phyloP scores from a whole-genome alignment of 2,797 vertebrate species.

The Betta splendens region DNA sequence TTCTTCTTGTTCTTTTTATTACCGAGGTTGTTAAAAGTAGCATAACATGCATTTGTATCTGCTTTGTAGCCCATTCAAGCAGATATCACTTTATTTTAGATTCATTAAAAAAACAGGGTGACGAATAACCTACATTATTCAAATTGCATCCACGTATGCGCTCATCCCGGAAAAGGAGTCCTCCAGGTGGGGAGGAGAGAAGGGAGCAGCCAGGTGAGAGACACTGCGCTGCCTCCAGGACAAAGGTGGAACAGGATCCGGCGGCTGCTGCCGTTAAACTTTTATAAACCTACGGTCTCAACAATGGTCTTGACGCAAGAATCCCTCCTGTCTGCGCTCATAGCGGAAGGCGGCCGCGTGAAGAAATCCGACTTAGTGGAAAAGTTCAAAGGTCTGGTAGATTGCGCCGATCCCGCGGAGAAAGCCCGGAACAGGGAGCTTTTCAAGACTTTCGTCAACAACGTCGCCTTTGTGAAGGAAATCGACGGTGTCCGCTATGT shows the following conservation, averaged over 20 bases:
- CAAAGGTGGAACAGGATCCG: conserved; percentile 2
- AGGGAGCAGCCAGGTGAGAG: conserved; percentile 44
- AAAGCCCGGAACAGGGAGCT: conserved; percentile 81
- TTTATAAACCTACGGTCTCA: neutral
- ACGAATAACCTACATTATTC: conserved; percentile 54
- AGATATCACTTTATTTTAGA: neutral
- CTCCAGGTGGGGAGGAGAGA: conserved; percentile 52
- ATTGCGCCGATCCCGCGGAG: conserved; percentile 74
- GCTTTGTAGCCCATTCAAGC: too few species aligned
- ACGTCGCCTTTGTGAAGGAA: conserved; percentile 85
- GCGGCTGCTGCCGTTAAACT: neutral
- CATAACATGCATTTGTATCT: too few species aligned
- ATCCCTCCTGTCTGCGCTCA: conserved; percentile 80
- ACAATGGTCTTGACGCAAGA: conserved; percentile 81
- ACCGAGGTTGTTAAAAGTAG: neutral
- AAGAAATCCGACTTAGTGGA: conserved; percentile 81
- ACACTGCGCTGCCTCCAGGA: conserved; percentile 1
- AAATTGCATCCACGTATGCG: conserved; percentile 64
- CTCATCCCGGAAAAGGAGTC: conserved; percentile 62
- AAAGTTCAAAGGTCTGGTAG: conserved; percentile 80
- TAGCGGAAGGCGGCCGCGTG: conserved; percentile 81
- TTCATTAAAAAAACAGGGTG: neutral
- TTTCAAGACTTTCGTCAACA: conserved; percentile 89
- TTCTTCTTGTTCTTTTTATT: neutral
- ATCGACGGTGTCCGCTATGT: conserved; percentile 82